Conservation (phyloP, 2,888 invertebrate genomes). For the Stenodema calcarata region DNA sequence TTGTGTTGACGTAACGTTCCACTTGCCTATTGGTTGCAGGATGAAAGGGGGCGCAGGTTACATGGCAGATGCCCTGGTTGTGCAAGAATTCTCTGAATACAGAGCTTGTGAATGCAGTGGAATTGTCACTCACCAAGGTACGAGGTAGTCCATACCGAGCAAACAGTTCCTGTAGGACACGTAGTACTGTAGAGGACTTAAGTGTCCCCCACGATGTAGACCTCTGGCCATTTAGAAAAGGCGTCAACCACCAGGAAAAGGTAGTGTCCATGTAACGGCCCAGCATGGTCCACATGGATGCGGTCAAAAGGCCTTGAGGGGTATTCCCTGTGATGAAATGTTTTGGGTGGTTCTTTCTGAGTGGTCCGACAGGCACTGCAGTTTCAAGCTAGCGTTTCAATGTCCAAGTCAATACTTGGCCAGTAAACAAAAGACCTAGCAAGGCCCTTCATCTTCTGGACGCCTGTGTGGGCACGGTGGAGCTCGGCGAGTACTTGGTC, state of each 20-base stretch:
- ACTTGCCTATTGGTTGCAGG: constrained; percentile 19
- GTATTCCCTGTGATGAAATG: neutral
- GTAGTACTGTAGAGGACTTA: neutral
- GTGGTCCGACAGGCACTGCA: constrained; percentile 44
- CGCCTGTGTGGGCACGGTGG: neutral
- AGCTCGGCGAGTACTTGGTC: neutral
- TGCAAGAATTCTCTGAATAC: neutral
- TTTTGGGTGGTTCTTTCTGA: neutral
- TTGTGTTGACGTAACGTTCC: neutral
- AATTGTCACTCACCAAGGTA: neutral
- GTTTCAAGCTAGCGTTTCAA: constrained; percentile 52
- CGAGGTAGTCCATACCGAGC: neutral
- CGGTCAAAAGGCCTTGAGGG: constrained; percentile 54
- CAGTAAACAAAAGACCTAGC: constrained; percentile 54
- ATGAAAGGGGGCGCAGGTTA: neutral
- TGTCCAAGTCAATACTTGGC: constrained; percentile 56
- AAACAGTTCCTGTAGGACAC: neutral
- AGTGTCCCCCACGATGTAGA: neutral
- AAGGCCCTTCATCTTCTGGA: neutral
- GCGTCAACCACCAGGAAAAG: constrained; percentile 1
- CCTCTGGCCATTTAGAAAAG: constrained; percentile 16
- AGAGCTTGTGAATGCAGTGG: neutral
- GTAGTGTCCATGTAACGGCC: neutral
- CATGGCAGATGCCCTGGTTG: neutral
- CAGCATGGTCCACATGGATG: constrained; percentile 21